Evolutionary conservation across 2,113 vertebrate species (phyloP).

Genomic region (Erpornis zantholeuca): DNA sequence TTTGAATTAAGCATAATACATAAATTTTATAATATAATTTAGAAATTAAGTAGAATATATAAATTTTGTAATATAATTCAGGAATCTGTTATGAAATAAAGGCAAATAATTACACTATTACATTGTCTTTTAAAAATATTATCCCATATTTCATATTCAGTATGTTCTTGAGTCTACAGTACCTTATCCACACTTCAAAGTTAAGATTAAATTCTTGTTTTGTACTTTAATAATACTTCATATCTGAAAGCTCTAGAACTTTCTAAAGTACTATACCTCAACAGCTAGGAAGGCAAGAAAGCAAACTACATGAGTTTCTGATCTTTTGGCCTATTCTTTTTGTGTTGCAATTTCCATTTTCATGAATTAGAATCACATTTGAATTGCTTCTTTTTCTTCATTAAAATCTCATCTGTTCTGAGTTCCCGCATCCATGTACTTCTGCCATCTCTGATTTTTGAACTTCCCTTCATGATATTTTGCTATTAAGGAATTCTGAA

Average conservation of each 20-base stretch:
- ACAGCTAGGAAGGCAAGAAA: neutral
- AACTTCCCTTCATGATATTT: neutral
- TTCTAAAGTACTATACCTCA: neutral
- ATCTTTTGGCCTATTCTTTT: neutral
- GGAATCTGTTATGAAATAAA: neutral
- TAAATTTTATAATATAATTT: no score
- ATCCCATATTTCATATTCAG: neutral
- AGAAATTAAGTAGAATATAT: neutral
- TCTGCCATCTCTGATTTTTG: neutral
- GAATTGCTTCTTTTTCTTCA: neutral
- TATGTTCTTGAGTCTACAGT: neutral
- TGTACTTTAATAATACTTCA: neutral
- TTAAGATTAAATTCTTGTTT: neutral
- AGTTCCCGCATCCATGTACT: neutral
- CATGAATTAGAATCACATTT: neutral
- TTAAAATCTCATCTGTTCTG: neutral
- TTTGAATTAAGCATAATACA: no score
- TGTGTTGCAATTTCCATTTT: neutral
- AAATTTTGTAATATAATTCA: neutral
- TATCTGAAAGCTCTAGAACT: neutral
- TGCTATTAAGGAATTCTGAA: neutral
- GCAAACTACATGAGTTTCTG: neutral
- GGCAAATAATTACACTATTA: neutral
- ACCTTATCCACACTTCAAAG: neutral
- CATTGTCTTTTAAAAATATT: neutral